These are phyloP conservation scores for Euura saliciscinereae DNA, from an alignment of 1,140 invertebrate species.

Conservation along the genomic window DNA sequence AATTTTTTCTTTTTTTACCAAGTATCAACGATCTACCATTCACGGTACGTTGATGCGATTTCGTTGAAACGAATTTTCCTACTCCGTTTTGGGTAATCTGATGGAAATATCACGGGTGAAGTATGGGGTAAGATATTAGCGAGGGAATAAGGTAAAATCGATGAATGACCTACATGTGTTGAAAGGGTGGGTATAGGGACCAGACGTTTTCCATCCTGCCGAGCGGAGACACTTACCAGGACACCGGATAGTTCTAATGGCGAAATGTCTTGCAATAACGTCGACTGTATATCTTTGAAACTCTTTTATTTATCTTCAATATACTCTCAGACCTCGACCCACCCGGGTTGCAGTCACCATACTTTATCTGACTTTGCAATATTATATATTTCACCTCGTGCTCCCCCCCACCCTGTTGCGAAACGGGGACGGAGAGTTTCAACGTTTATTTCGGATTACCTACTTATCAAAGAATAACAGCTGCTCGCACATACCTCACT, in stretches of 20 bases:
- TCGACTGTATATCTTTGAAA: constrained; percentile 1
- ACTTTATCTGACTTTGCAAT: neutral
- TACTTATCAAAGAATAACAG: neutral
- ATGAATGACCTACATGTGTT: neutral
- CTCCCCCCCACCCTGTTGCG: neutral
- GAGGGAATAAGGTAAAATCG: neutral
- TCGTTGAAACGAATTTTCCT: no score
- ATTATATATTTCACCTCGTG: neutral
- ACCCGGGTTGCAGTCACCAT: neutral
- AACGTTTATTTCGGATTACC: neutral
- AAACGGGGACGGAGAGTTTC: neutral
- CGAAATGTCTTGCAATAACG: neutral
- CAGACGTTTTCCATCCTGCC: neutral
- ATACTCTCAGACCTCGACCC: neutral
- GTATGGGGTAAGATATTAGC: neutral
- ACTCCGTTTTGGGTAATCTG: no score
- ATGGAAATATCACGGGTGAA: neutral
- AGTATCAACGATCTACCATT: no score
- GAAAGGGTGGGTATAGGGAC: neutral
- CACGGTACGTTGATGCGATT: no score
- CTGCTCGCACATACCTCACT: neutral
- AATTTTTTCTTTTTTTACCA: no score
- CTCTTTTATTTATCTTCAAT: constrained; percentile 7
- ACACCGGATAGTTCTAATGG: neutral
- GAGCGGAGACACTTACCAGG: neutral